phyloP scores from a whole-genome alignment of 37 sponge, comb jelly and placozoan species.

The Eunapius fragilis region DNA sequence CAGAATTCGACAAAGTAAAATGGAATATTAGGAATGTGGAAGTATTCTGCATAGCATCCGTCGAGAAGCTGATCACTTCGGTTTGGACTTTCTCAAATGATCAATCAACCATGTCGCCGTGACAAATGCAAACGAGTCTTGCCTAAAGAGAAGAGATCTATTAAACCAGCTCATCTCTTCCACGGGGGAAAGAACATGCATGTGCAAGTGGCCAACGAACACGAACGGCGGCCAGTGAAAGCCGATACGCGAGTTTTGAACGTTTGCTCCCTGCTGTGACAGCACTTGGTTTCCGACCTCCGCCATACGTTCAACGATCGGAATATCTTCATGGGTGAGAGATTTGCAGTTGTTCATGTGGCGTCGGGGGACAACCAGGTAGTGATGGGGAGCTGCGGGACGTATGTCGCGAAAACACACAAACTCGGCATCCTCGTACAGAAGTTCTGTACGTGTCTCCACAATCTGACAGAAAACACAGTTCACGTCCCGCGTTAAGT shows the following conservation, averaged over 20 bases:
- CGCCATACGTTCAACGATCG: constrained; percentile 68
- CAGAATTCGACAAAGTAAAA: no score
- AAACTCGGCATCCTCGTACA: constrained; percentile 75
- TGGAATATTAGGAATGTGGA: no score
- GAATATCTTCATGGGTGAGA: constrained; percentile 31
- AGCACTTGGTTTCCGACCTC: constrained; percentile 64
- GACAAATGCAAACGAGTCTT: constrained; percentile 61
- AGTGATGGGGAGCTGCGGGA: constrained; percentile 78
- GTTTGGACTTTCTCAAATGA: constrained; percentile 18
- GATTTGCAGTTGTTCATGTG: constrained; percentile 32
- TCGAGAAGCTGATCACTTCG: no score
- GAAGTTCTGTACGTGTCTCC: constrained; percentile 29
- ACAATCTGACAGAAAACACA: constrained; percentile 76
- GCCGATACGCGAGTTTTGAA: constrained; percentile 72
- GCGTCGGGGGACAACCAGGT: constrained; percentile 69
- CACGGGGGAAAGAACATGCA: constrained; percentile 76
- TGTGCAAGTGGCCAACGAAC: constrained; percentile 76
- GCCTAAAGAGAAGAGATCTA: constrained; percentile 53
- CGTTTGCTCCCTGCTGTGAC: constrained; percentile 32
- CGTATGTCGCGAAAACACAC: constrained; percentile 77
- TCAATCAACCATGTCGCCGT: constrained; percentile 59
- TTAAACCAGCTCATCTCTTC: constrained; percentile 65
- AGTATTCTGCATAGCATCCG: no score
- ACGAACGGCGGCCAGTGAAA: constrained; percentile 92
- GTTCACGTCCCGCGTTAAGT: neutral